These are phyloP conservation scores for Drosophila suzukii DNA, from an alignment of 1,140 invertebrate genomes.

Conservation along the genomic window DNA sequence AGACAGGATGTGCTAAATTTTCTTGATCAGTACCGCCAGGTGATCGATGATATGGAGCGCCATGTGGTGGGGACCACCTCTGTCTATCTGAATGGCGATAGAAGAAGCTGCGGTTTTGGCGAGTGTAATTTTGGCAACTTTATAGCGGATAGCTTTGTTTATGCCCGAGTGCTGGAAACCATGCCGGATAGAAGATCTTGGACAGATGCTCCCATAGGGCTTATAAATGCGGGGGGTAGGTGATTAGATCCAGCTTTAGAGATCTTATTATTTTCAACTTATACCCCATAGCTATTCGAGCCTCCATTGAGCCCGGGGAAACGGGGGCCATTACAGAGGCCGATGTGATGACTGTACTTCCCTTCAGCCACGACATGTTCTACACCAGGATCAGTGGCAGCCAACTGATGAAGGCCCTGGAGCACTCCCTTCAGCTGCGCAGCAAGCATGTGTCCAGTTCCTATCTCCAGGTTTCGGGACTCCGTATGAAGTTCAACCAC, in stretches of 20 bases:
- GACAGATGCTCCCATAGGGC: slow-evolving; percentile 91
- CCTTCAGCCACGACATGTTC: slow-evolving; percentile 86
- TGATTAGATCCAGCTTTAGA: fast-evolving
- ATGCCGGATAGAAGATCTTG: slow-evolving; percentile 85
- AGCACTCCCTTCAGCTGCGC: slow-evolving; percentile 85
- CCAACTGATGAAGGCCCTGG: slow-evolving; percentile 83
- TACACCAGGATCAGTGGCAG: slow-evolving; percentile 85
- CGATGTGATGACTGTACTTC: slow-evolving; percentile 85
- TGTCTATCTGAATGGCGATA: slow-evolving; percentile 87
- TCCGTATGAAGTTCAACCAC: slow-evolving; percentile 86
- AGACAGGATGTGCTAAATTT: slow-evolving; percentile 87
- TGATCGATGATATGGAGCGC: slow-evolving; percentile 86
- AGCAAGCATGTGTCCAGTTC: slow-evolving; percentile 85
- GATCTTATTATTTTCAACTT: neutral
- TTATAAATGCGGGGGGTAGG: slow-evolving; percentile 89
- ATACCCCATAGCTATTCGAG: slow-evolving; percentile 56
- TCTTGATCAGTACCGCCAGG: slow-evolving; percentile 86
- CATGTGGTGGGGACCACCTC: slow-evolving; percentile 87
- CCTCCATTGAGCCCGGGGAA: slow-evolving; percentile 43
- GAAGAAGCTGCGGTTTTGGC: slow-evolving; percentile 85
- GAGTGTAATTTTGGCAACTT: slow-evolving; percentile 96
- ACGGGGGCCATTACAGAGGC: slow-evolving; percentile 55
- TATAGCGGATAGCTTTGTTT: slow-evolving; percentile 89
- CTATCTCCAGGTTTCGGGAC: slow-evolving; percentile 87
- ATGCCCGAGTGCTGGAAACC: slow-evolving; percentile 85